phyloP scores from a whole-genome alignment of 2,113 vertebrate species.

The Burhinus bistriatus region DNA sequence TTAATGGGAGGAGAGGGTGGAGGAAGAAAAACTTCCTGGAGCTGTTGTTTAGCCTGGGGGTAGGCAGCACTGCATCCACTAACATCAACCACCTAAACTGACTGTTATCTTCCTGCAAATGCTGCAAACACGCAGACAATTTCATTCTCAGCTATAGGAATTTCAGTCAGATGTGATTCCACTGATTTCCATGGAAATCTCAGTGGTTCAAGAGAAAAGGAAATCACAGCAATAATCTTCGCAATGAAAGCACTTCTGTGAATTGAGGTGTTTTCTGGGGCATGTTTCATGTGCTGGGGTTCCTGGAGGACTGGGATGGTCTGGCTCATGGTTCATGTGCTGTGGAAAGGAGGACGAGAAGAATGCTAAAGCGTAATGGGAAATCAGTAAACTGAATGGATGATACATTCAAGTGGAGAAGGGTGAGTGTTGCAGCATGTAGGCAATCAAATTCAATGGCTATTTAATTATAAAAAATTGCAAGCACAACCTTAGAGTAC shows the following conservation, averaged over 20 bases:
- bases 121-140: not conserved
- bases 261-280: not conserved
- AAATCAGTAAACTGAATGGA: not conserved
- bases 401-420: not conserved
- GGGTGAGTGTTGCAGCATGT: not conserved
- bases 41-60: not conserved
- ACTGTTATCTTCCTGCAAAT: not conserved
- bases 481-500: not conserved
- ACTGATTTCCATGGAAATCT: not conserved
- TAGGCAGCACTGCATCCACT: not conserved
- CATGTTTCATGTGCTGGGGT: not conserved
- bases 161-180: not conserved
- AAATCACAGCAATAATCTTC: not conserved
- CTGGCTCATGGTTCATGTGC: not conserved
- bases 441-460: not conserved
- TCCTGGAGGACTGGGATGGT: not conserved
- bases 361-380: not conserved
- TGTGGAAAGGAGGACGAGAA: not conserved
- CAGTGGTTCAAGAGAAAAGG: not conserved
- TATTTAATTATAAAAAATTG: not conserved
- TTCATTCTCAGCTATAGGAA: not conserved
- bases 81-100: not conserved
- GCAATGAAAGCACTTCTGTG: not conserved
- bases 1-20: not conserved
- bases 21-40: not conserved